phyloP scores from a whole-genome alignment of 2,113 vertebrate species.

The Psilopsiagon aymara region DNA sequence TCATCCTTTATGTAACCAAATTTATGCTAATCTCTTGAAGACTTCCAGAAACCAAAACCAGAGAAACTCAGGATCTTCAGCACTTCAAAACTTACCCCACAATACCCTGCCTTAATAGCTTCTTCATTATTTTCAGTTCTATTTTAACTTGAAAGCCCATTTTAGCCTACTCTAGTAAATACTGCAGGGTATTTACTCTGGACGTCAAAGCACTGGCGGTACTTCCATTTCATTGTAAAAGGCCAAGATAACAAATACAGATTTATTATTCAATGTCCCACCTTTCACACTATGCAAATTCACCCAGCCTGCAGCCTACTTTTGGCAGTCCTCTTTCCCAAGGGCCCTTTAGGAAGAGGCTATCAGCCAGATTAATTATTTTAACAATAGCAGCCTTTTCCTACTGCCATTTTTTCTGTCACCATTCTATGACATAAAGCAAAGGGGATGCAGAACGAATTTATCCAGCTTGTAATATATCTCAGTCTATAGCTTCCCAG shows the following conservation, averaged over 20 bases:
- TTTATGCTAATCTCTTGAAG: conserved; percentile 19
- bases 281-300: conserved; percentile 60
- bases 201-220: neutral
- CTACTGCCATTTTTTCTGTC: conserved; percentile 54
- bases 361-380: conserved; percentile 71
- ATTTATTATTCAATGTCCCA: conserved; percentile 55
- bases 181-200: conserved; percentile 1
- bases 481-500: conserved; percentile 19
- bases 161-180: neutral
- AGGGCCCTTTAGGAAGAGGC: conserved; percentile 64
- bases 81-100: neutral
- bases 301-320: conserved; percentile 51
- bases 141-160: neutral
- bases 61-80: neutral
- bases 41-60: neutral
- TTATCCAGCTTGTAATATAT: neutral
- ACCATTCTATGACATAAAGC: conserved; percentile 44
- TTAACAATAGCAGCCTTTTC: conserved; percentile 66
- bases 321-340: conserved; percentile 61
- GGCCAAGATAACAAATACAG: conserved; percentile 46
- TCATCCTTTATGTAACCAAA: neutral
- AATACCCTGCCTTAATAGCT: neutral
- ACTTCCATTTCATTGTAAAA: conserved; percentile 9
- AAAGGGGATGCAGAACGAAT: conserved; percentile 22
- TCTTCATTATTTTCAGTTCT: neutral